These are phyloP conservation scores for Ornithoptera priamus DNA, from an alignment of 2,888 invertebrate genomes.

Conservation along the genomic window DNA sequence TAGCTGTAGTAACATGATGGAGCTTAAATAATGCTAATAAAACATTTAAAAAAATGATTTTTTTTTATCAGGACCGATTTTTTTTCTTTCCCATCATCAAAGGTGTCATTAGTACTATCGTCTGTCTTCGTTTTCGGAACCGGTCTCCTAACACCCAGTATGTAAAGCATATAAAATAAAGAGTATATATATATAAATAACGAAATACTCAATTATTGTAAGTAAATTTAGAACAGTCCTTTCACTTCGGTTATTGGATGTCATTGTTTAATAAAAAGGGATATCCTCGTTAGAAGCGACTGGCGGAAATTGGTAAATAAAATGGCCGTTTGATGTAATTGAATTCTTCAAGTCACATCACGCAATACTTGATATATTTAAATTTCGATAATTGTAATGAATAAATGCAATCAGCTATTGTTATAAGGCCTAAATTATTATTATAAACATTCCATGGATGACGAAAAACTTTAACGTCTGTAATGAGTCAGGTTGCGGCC, in stretches of 20 bases:
- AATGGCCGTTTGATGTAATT: conserved; percentile 3
- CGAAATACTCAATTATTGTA: not conserved
- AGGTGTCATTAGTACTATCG: too few relatives aligned
- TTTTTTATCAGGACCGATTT: too few relatives aligned
- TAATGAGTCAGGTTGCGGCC: not conserved
- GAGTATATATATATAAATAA: not conserved
- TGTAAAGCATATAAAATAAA: too few relatives aligned
- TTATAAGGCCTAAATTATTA: not conserved
- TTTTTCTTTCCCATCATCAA: too few relatives aligned
- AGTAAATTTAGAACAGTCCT: conserved; percentile 8
- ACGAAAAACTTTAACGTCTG: not conserved
- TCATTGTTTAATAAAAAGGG: conserved; percentile 21
- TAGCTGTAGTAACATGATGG: too few relatives aligned
- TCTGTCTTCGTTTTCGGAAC: too few relatives aligned
- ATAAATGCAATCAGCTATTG: not conserved
- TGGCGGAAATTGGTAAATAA: conserved; percentile 3
- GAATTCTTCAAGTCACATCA: not conserved
- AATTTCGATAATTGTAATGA: not conserved
- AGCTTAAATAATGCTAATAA: too few relatives aligned
- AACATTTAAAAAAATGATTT: too few relatives aligned
- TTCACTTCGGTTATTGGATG: conserved; percentile 14
- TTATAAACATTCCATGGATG: conserved; percentile 3
- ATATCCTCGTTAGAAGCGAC: conserved; percentile 21
- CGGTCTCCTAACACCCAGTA: too few relatives aligned
- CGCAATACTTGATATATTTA: not conserved